Evolutionary conservation across 2,797 vertebrate genomes (phyloP), one percentile per base, ranked within the genome.

Genomic region (Gouania willdenowi): DNA sequence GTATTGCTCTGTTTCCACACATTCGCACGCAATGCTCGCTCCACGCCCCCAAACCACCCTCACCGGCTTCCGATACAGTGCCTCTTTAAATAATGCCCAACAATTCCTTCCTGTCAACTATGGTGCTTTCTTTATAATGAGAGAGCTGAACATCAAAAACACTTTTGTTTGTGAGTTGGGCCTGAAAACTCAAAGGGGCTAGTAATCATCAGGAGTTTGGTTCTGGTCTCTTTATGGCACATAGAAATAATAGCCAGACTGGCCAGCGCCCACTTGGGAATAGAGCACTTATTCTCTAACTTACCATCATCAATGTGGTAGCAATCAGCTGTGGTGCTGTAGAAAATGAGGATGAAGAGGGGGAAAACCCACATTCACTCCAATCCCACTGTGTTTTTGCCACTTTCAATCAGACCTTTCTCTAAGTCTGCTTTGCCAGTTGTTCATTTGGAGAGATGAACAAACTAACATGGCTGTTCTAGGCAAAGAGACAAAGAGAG

Each of bases 251-350:
- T 35, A 69, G 58, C 70, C 62, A 60, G 52, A 70, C 64, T 79
- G 65, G 49, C 59, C 61, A 52, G 27, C 8, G 33, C 44, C 37
- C 57, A 71, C 54, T 53, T 24, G 56, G 57, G 56, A 48, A 66
- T 28, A 59, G 48, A 32, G 27, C 7, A 13, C 45, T 62, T 55
- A 69, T 39, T 68, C 58, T 44, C 49, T 71, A 71, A 71, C 59
- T 67, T 81, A 71, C 54, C 65, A 67, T 62, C 67, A 76, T 72
- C 80, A 85, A 82, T 84, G 65, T 85, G 79, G 77, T 77, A 87
- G 79, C 73, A 87, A 87, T 90, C 86, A 84, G 76, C 48, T 47
- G 75, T 82, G 77, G 73, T 51, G 66, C 58, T 60, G 51, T 40
- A 61, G 52, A 50, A 76, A 65, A 72, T 41, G 18, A 67, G 50